Evolutionary conservation across 1,140 invertebrate genomes (phyloP), one percentile per base, ranked within the genome.

Genomic region (Platorchestia sp.): DNA sequence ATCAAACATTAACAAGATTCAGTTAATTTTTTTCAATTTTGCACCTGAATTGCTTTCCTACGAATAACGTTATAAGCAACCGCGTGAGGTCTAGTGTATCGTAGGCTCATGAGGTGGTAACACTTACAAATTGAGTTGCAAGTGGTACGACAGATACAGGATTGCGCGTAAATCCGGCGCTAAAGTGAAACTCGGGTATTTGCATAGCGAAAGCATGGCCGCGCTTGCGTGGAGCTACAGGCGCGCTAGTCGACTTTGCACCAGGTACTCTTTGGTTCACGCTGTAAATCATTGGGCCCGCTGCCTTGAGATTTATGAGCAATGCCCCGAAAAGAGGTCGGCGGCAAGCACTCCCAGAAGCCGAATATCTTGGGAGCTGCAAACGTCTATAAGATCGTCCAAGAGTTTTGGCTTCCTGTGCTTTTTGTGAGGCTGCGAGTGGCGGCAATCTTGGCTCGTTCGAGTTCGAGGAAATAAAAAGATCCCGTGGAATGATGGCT

Each of bases 391-490:
- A 93, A 93, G 91, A 93, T 93, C 44, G 41, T 45, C 43, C 41
- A 93, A 93, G 43, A 93, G 91, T 93, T 93, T 45, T 93, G 91
- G 91, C 91, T 93, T 93, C 91, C 91, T 93, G 43, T 93, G 91
- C 91, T 93, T 93, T 93, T 93, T 93, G 91, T 93, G 91, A 47
- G 45, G 91, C 91, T 40, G 91, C 44, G 91, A 93, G 91, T 93
- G 91, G 91, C 91, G 91, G 91, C 91, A 93, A 93, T 93, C 91
- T 93, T 93, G 91, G 91, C 91, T 93, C 91, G 91, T 93, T 93
- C 43, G 43, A 93, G 91, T 93, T 44, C 91, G 91, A 93, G 45
- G 91, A 93, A 93, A 93, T 93, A 93, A 93, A 93, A 93, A 93
- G 41, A 93, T 93, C 91, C 91, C 10, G 44, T 93, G 91, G 91